These are phyloP conservation scores for Clostera curtula DNA, from an alignment of 2,888 invertebrate genomes.

Conservation along the genomic window DNA sequence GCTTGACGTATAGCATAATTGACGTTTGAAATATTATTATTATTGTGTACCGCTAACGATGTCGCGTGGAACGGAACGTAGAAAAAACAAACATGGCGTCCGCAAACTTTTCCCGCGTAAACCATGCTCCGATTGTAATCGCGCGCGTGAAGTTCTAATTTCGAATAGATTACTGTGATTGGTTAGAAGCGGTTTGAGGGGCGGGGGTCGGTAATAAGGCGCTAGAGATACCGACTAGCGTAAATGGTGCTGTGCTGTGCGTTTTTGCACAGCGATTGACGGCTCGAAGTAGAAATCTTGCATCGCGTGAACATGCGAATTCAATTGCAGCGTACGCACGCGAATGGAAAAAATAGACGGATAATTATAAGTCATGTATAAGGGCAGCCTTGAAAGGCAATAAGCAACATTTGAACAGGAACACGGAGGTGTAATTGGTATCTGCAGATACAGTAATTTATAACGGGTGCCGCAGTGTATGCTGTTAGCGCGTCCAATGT, in stretches of 20 bases:
- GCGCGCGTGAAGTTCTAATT: conserved; percentile 52
- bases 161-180: conserved; percentile 56
- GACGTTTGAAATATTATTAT: conserved; percentile 54
- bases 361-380: conserved; percentile 38
- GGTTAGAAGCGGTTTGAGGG: conserved; percentile 33
- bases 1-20: conserved; percentile 55
- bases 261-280: conserved; percentile 42
- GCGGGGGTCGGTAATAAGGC: conserved; percentile 32
- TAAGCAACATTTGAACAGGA: conserved; percentile 19
- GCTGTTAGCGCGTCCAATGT: too few species aligned
- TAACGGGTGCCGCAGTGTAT: too few species aligned
- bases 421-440: conserved; percentile 21
- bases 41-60: conserved; percentile 41
- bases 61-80: conserved; percentile 30
- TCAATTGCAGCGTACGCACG: conserved; percentile 36
- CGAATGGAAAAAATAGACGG: conserved; percentile 27
- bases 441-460: too few species aligned
- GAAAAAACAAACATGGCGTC: conserved; percentile 30
- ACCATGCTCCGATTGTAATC: conserved; percentile 37
- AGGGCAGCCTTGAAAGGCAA: conserved; percentile 25
- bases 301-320: conserved; percentile 36
- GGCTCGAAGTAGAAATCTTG: conserved; percentile 36
- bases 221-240: conserved; percentile 37
- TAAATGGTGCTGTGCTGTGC: conserved; percentile 31
- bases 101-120: conserved; percentile 32